Conservation (phyloP, 1,140 invertebrate species). For the Melanaphis sacchari region DNA sequence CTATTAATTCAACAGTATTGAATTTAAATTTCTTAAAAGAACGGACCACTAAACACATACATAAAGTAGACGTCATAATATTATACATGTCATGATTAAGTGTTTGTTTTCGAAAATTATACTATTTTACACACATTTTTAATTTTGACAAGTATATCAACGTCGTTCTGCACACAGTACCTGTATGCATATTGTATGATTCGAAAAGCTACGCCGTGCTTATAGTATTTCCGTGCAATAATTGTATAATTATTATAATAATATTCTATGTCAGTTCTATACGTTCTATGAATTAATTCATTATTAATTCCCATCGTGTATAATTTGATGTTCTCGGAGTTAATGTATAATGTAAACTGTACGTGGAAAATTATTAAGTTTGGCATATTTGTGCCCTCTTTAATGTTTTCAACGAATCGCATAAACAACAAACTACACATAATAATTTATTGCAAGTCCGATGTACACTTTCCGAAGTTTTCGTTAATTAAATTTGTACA, state of each 20-base stretch:
- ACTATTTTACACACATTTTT: neutral
- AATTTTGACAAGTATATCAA: neutral
- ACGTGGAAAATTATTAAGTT: neutral
- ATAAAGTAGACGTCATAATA: neutral
- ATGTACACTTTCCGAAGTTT: neutral
- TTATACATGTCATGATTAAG: neutral
- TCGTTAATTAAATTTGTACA: neutral
- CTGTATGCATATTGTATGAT: neutral
- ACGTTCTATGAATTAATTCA: neutral
- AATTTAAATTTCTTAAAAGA: neutral
- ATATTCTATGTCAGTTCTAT: neutral
- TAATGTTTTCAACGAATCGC: neutral
- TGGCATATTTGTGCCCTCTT: neutral
- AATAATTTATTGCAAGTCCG: neutral
- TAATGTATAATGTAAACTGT: neutral
- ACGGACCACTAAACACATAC: neutral
- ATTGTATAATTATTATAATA: neutral
- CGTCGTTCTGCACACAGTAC: neutral
- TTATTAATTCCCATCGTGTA: neutral
- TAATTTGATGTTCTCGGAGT: neutral
- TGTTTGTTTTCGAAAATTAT: neutral
- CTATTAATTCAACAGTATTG: neutral
- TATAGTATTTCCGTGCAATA: neutral
- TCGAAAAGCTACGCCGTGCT: neutral
- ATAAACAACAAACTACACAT: neutral